Evolutionary conservation across 2,888 invertebrate species (phyloP).

Genomic region (Salpingus planirostris): DNA sequence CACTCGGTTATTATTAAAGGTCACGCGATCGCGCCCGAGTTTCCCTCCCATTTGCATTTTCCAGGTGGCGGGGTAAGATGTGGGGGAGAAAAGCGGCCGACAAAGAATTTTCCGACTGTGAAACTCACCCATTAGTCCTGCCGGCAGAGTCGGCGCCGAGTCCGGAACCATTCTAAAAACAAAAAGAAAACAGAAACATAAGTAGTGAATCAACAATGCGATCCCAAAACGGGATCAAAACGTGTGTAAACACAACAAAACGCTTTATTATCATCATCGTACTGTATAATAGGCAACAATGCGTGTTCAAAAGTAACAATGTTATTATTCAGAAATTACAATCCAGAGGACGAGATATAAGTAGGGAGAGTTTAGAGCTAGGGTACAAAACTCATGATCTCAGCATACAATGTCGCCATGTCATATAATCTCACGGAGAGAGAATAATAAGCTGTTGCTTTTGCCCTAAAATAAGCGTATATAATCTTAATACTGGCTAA

Average conservation of each 20-base stretch:
- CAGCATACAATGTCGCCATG: slow-evolving; percentile 24
- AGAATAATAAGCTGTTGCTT: no score
- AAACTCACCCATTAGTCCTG: slow-evolving; percentile 72
- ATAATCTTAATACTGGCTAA: slow-evolving; percentile 19
- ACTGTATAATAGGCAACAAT: no score
- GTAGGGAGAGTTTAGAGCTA: no score
- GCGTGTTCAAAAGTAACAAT: slow-evolving; percentile 5
- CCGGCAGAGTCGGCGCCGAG: slow-evolving; percentile 70
- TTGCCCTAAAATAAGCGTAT: slow-evolving; percentile 15
- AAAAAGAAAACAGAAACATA: slow-evolving; percentile 49
- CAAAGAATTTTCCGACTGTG: neutral
- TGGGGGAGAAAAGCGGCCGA: neutral
- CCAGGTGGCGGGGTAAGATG: no score
- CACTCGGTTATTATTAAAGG: neutral
- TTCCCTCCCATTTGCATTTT: no score
- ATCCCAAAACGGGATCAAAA: slow-evolving; percentile 31
- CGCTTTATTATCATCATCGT: slow-evolving; percentile 21
- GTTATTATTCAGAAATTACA: slow-evolving; percentile 15
- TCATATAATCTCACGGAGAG: no score
- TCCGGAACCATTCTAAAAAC: slow-evolving; percentile 76
- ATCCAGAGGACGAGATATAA: slow-evolving; percentile 10
- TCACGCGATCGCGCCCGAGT: neutral
- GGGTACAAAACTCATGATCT: slow-evolving; percentile 21
- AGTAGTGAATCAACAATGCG: slow-evolving; percentile 47
- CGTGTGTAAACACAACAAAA: slow-evolving; percentile 21